Percentiles rank a stretch among this genome's conserved stretches.
phyloP scores from a whole-genome alignment of 2,888 invertebrate species.

The Hymenopus coronatus region DNA sequence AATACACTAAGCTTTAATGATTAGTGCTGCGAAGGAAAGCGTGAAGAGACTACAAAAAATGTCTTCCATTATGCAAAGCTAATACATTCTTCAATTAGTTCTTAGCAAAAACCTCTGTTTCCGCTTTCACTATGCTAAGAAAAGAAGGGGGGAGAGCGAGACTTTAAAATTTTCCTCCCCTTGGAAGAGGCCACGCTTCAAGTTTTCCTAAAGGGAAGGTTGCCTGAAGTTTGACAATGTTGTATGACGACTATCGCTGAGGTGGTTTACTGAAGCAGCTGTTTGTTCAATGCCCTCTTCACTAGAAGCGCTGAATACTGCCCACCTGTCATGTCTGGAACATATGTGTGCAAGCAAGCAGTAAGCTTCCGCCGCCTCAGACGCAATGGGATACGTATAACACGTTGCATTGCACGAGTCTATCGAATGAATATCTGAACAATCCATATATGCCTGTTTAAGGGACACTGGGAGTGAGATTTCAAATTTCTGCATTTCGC shows the following conservation, averaged over 20 bases:
- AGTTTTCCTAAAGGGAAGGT: background rate
- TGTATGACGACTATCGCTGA: background rate
- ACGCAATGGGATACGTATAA: too few species aligned
- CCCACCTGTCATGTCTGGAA: background rate
- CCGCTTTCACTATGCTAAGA: background rate
- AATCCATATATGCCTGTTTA: too few species aligned
- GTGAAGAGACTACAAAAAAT: background rate
- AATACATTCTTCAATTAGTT: background rate
- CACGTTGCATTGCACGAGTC: too few species aligned
- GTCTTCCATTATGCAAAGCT: background rate
- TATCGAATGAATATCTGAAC: too few species aligned
- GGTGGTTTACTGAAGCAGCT: background rate
- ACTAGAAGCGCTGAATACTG: background rate
- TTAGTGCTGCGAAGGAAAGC: background rate
- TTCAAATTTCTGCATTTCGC: too few species aligned
- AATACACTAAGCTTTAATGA: background rate
- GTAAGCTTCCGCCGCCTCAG: too few species aligned
- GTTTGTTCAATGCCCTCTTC: background rate
- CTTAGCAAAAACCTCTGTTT: background rate
- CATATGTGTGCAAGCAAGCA: background rate
- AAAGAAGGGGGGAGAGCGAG: too few species aligned
- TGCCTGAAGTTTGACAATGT: background rate
- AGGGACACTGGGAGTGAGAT: too few species aligned
- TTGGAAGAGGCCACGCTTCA: background rate
- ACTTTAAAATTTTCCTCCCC: too few species aligned